Evolutionary conservation across 2,113 vertebrate species (phyloP).

Genomic region (Terrapene triunguis): DNA sequence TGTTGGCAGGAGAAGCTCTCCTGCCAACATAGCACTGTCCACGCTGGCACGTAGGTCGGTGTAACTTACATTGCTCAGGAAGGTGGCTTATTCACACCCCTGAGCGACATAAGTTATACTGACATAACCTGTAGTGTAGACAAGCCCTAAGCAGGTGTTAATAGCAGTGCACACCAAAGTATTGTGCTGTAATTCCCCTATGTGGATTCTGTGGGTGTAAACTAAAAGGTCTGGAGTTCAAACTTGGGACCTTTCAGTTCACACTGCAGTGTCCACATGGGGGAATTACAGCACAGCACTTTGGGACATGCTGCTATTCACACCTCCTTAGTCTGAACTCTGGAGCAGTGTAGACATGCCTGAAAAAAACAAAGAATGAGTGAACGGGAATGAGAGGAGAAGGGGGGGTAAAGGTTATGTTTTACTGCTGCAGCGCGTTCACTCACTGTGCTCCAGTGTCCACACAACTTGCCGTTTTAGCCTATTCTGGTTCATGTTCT

Average conservation of each 20-base stretch:
- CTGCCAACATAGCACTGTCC: too few species aligned
- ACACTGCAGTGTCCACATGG: not conserved
- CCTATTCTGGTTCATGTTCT: not conserved
- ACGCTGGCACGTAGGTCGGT: too few species aligned
- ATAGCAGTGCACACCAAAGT: not conserved
- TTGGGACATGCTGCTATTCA: not conserved
- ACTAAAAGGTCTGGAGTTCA: not conserved
- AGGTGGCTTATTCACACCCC: too few species aligned
- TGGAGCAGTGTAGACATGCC: not conserved
- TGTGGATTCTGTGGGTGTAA: not conserved
- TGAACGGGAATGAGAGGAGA: not conserved
- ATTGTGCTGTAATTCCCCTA: not conserved
- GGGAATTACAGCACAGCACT: not conserved
- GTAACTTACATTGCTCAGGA: too few species aligned
- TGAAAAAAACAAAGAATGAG: not conserved
- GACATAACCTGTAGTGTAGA: too few species aligned
- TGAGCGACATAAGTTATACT: too few species aligned
- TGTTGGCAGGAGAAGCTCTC: too few species aligned
- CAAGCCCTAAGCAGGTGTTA: not conserved
- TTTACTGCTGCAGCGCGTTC: not conserved
- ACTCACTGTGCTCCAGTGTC: rapidly evolving
- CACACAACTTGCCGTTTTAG: rapidly evolving
- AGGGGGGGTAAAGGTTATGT: not conserved
- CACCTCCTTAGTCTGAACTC: not conserved
- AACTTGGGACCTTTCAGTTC: not conserved